Conservation (phyloP, 35 echinoderm and acorn worm genomes). For the Ptychodera flava region DNA sequence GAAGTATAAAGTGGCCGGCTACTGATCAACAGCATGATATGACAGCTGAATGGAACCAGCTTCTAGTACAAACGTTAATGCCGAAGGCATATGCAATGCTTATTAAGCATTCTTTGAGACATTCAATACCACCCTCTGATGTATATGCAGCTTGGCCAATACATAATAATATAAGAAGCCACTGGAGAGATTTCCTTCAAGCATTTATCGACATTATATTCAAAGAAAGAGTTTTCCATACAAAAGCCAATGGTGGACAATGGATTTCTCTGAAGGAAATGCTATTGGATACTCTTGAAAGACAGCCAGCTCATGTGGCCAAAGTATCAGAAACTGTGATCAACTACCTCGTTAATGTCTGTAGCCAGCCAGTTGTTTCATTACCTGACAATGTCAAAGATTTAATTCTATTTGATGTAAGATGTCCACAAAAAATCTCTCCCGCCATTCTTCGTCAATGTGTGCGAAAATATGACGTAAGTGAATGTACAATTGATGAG, state of each 20-base stretch:
- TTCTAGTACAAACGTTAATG: conserved; percentile 44
- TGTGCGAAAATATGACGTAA: conserved; percentile 15
- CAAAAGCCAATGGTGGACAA: conserved; percentile 3
- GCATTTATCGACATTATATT: conserved; percentile 33
- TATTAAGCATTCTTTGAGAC: not conserved
- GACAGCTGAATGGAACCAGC: conserved; percentile 60
- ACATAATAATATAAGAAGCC: not conserved
- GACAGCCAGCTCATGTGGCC: not conserved
- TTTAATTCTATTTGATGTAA: not conserved
- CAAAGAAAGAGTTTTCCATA: conserved; percentile 47
- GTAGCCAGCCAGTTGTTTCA: not conserved
- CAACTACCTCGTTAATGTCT: not conserved
- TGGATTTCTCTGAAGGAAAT: not conserved
- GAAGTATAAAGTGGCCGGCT: conserved; percentile 69
- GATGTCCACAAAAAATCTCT: not conserved
- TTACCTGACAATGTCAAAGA: conserved; percentile 12
- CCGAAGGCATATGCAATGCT: conserved; percentile 44
- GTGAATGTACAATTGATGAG: conserved; percentile 17
- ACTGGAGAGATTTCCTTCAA: conserved; percentile 49
- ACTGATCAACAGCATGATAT: conserved; percentile 55
- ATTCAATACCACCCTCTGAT: conserved; percentile 10
- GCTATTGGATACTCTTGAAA: not conserved
- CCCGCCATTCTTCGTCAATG: conserved; percentile 15
- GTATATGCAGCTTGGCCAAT: conserved; percentile 72
- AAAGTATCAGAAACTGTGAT: not conserved